Evolutionary conservation across 1,140 invertebrate genomes (phyloP).

Genomic region (Bombyx mandarina): DNA sequence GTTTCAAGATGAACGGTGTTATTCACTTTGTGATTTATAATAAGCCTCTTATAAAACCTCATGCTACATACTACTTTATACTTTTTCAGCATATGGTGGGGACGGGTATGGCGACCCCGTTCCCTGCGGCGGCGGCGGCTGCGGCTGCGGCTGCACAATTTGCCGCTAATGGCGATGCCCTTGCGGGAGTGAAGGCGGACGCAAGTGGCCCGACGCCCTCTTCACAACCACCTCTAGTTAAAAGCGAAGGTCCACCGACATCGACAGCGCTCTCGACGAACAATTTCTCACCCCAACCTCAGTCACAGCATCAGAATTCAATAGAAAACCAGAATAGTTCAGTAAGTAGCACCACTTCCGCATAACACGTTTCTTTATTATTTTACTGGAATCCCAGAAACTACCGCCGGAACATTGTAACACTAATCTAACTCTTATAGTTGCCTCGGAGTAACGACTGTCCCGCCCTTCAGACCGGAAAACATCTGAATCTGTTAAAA

Average conservation of each 20-base stretch:
- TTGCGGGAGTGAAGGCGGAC: conserved; percentile 73
- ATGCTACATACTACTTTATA: too few species aligned
- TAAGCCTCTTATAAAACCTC: too few species aligned
- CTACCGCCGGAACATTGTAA: too few species aligned
- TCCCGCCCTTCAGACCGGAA: too few species aligned
- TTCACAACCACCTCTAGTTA: conserved; percentile 55
- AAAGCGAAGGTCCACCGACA: conserved; percentile 60
- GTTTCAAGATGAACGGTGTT: too few species aligned
- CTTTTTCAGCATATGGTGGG: conserved; percentile 93
- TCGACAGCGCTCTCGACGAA: conserved; percentile 58
- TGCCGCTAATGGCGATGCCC: conserved; percentile 78
- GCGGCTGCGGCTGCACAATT: conserved; percentile 77
- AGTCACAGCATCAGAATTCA: conserved; percentile 53
- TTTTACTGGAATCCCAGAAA: neutral
- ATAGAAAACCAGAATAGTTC: conserved; percentile 68
- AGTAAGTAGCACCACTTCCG: conserved; percentile 43
- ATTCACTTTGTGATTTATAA: too few species aligned
- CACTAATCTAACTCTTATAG: too few species aligned
- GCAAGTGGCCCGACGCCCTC: conserved; percentile 61
- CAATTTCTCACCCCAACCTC: conserved; percentile 63
- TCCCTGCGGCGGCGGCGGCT: conserved; percentile 81
- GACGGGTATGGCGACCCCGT: conserved; percentile 90
- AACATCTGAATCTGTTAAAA: too few species aligned
- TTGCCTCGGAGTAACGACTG: too few species aligned
- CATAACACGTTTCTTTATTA: neutral